Evolutionary conservation across 2,113 vertebrate genomes (phyloP).

Genomic region (Chelonoidis abingdonii): DNA sequence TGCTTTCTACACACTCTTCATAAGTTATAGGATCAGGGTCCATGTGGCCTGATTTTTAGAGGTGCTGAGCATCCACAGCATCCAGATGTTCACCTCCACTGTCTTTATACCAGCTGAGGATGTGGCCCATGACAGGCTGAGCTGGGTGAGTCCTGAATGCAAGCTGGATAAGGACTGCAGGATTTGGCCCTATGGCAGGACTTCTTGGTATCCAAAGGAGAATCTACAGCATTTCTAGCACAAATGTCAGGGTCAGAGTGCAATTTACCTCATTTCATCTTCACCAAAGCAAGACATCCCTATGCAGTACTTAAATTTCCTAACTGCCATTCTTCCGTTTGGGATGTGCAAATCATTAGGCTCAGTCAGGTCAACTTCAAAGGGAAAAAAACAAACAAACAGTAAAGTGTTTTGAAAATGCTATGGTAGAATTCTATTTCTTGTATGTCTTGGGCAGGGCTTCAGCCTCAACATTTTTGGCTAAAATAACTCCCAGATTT

Average conservation of each 20-base stretch:
- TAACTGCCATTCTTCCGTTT: not conserved
- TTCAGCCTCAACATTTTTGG: constrained; percentile 10
- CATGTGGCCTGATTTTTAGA: not conserved
- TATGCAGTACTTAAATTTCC: not conserved
- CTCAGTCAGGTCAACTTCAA: constrained; percentile 58
- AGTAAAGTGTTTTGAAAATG: constrained; percentile 36
- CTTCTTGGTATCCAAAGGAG: not conserved
- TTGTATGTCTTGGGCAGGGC: not conserved
- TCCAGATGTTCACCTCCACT: not conserved
- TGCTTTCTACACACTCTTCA: not conserved
- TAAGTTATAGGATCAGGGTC: not conserved
- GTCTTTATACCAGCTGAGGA: not conserved
- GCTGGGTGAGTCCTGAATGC: not conserved
- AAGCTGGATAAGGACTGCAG: accelerated
- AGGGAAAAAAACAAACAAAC: constrained; percentile 42
- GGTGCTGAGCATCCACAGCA: accelerated
- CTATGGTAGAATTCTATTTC: not conserved
- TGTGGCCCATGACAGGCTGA: not conserved
- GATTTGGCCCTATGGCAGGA: not conserved
- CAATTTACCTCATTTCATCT: not conserved
- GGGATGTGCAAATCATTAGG: constrained; percentile 26
- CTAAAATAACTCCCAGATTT: not conserved
- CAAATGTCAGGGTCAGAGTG: not conserved
- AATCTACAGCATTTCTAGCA: accelerated
- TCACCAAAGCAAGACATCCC: not conserved